Evolutionary conservation across 2,797 vertebrate genomes (phyloP), one percentile per base, ranked within the genome.

Genomic region (Macropus fuliginosus): DNA sequence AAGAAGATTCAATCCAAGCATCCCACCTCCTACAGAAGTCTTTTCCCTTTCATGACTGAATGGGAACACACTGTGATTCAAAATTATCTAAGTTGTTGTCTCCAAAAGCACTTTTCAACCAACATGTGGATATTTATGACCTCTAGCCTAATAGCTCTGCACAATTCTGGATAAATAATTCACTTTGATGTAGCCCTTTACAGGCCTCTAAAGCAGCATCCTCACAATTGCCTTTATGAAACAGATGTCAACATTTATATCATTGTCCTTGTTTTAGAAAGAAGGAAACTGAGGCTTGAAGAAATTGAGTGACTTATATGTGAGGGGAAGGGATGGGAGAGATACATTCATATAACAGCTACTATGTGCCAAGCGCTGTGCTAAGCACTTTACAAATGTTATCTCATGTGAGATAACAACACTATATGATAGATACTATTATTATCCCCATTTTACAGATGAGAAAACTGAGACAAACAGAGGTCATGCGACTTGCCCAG

Each of bases 1-100:
- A 96, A 92, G 97, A 97, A 98, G 95, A 98, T 97, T 97, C 97
- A 96, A 94, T 97, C 94, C 95, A 97, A 96, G 91, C 95, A 96
- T 95, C 96, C 91, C 98, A 98, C 98, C 94, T 98, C 94, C 96
- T 92, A 94, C 55, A 97, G 96, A 95, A 97, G 94, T 92, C 16
- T 57, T 96, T 93, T 94, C 97, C 91, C 96, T 97, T 93, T 96
- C 93, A 62, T 95, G 92, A 96, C 74, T 74, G 91, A 97, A 92
- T 2, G 90, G 54, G 81, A 94, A 94, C 94, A 96, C 5, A 56
- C 40, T 98, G 90, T 0, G 0, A 92, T 97, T 98, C 93, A 97
- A 62, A 95, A 97, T 57, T 93, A 92, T 92, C 74, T 90, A 93
- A 0, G 0, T 34, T 93, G 95, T n/a, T 54, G 93, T 95, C 95